Percentiles rank a stretch among this genome's conserved stretches.
phyloP scores from a whole-genome alignment of 2,888 invertebrate genomes.

The Netelia inedita region DNA sequence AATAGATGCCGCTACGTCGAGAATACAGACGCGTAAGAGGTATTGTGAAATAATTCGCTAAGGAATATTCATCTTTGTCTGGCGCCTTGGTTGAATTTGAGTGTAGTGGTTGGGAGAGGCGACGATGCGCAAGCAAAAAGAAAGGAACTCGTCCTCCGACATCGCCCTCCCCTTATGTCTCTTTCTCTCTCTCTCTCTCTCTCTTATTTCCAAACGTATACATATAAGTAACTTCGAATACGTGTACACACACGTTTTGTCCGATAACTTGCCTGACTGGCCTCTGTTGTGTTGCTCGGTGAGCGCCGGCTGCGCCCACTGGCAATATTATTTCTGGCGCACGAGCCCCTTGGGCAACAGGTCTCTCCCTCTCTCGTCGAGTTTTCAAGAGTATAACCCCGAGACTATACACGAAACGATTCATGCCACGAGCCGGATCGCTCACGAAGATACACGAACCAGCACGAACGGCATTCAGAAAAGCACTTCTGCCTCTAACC shows the following conservation, averaged over 20 bases:
- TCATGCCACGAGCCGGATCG: slow-evolving; percentile 61
- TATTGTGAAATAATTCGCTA: slow-evolving; percentile 42
- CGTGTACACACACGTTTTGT: slow-evolving; percentile 59
- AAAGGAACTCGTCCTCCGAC: slow-evolving; percentile 40
- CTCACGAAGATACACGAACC: slow-evolving; percentile 58
- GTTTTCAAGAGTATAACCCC: slow-evolving; percentile 58
- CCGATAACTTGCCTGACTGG: slow-evolving; percentile 60
- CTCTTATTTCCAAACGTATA: slow-evolving; percentile 31
- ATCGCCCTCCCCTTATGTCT: not conserved
- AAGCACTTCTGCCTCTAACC: slow-evolving; percentile 32
- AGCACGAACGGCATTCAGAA: slow-evolving; percentile 50
- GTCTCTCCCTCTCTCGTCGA: slow-evolving; percentile 55
- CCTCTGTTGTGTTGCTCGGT: slow-evolving; percentile 37
- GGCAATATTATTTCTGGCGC: slow-evolving; percentile 64
- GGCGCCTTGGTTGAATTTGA: slow-evolving; percentile 47
- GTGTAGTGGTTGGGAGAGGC: slow-evolving; percentile 45
- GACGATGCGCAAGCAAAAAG: slow-evolving; percentile 28
- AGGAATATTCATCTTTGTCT: slow-evolving; percentile 53
- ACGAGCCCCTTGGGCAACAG: slow-evolving; percentile 64
- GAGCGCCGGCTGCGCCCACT: slow-evolving; percentile 63
- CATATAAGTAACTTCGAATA: slow-evolving; percentile 50
- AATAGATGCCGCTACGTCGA: slow-evolving; percentile 21
- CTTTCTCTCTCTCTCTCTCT: slow-evolving; percentile 10
- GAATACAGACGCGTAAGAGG: slow-evolving; percentile 28
- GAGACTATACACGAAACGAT: slow-evolving; percentile 55